These are phyloP conservation scores for Hesperophylax magnus DNA, from an alignment of 1,140 invertebrate genomes.

Conservation along the genomic window DNA sequence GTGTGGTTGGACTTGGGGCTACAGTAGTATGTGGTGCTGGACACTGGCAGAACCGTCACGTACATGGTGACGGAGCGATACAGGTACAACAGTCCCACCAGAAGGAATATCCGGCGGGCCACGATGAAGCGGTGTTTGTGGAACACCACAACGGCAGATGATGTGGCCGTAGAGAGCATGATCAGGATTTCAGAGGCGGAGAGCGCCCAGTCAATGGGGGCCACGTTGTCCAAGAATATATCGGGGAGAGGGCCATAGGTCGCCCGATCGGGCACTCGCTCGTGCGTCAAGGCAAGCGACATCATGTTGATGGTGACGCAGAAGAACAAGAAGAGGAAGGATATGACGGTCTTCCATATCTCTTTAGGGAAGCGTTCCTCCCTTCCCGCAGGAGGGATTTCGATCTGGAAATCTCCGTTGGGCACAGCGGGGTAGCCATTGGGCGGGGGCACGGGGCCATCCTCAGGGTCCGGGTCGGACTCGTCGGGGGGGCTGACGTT, in stretches of 20 bases:
- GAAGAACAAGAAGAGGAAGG: constrained; percentile 67
- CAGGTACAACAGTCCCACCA: constrained; percentile 88
- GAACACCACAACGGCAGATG: constrained; percentile 82
- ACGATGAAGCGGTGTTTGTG: constrained; percentile 92
- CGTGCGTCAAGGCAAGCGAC: constrained; percentile 87
- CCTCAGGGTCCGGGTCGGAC: constrained; percentile 67
- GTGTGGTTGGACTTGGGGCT: constrained; percentile 85
- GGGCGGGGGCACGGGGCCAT: constrained; percentile 61
- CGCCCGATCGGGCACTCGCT: constrained; percentile 83
- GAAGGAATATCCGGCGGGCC: constrained; percentile 84
- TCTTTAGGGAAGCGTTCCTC: constrained; percentile 69
- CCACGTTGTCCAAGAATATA: constrained; percentile 83
- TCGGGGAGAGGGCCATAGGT: constrained; percentile 84
- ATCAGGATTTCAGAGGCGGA: constrained; percentile 89
- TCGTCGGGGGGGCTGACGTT: constrained; percentile 61
- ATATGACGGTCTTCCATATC: constrained; percentile 67
- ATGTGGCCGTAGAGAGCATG: constrained; percentile 81
- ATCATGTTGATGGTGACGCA: constrained; percentile 70
- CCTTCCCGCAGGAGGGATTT: constrained; percentile 64
- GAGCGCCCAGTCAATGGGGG: constrained; percentile 82
- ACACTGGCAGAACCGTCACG: constrained; percentile 88
- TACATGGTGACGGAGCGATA: constrained; percentile 92
- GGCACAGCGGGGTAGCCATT: constrained; percentile 55
- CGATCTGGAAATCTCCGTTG: constrained; percentile 66
- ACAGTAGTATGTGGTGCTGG: constrained; percentile 87